Base-by-base conservation (phyloP, 1,140 invertebrate genomes). In the Papilio polytes region DNA sequence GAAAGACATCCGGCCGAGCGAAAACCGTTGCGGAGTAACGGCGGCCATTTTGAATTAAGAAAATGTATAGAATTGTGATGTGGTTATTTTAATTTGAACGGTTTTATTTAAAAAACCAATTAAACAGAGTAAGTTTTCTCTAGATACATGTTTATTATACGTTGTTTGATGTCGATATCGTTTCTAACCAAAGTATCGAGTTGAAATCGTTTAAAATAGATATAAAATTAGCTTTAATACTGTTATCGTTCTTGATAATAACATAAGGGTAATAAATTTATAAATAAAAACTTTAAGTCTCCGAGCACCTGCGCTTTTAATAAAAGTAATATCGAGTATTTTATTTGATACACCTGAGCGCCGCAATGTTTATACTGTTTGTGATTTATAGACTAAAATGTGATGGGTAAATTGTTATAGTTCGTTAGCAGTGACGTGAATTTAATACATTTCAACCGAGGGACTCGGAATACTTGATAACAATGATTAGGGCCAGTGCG, bases 231-330 rank as follows among this genome's bases (percentile, higher is more conserved):
- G 9, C 8, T 26, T 26, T 31, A 63, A 63, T 63, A 31, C 0
- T 63, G 1, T 63, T 63, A 63, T 26, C 59, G 59, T 63, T 63
- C 59, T 26, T 63, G 22, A 63, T 63, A 63, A 63, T 63, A 63
- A 63, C 59, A 26, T 22, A 26, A 26, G 20, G 22, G 59, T 63
- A 22, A 63, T 63, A 63, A 63, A 63, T 63, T 63, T 63, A 9
- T 26, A 63, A 63, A 63, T 63, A 63, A 63, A 63, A 63, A 63
- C 59, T 63, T 63, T 63, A 26, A 63, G 59, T 63, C 59, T 63
- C 59, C 59, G 59, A 26, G 59, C 22, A 63, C 59, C 59, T 63
- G 59, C 0, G 59, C 53, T 63, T 26, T 63, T 63, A 63, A 63
- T 63, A 63, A 63, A 26, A 63, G 20, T 22, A 63, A 63, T 63